Evolutionary conservation across 2,113 vertebrate genomes (phyloP).

Genomic region (Epinephelus fuscoguttatus): DNA sequence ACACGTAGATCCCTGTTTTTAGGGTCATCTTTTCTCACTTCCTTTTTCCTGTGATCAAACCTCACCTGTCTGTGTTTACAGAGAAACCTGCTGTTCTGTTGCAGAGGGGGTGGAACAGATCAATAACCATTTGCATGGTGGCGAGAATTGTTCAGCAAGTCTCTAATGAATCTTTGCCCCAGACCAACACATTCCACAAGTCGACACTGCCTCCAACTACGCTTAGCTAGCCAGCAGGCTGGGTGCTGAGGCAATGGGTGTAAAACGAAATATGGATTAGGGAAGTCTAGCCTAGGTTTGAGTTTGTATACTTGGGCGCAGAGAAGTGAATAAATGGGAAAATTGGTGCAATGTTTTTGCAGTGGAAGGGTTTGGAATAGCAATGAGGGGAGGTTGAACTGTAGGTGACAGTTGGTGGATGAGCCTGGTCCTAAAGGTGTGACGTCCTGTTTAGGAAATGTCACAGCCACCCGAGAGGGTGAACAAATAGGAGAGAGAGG

Average conservation of each 20-base stretch:
- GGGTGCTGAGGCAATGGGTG: conserved; percentile 57
- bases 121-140: conserved; percentile 79
- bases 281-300: conserved; percentile 21
- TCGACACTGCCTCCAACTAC: conserved; percentile 73
- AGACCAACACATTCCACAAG: conserved; percentile 85
- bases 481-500: conserved; percentile 57
- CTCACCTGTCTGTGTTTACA: conserved; percentile 77
- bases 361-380: conserved; percentile 65
- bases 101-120: conserved; percentile 64
- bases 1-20: conserved; percentile 34
- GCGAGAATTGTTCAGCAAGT: conserved; percentile 81
- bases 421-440: conserved; percentile 70
- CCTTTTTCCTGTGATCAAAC: conserved; percentile 45
- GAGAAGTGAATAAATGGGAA: conserved; percentile 47
- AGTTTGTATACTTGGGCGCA: conserved; percentile 38
- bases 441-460: conserved; percentile 85
- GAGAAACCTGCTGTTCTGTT: conserved; percentile 62
- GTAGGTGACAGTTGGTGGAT: conserved; percentile 70
- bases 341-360: conserved; percentile 68
- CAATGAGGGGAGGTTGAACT: conserved; percentile 61
- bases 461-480: conserved; percentile 78
- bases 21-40: conserved; percentile 33
- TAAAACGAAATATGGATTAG: conserved; percentile 60
- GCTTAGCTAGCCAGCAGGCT: conserved; percentile 63
- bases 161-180: conserved; percentile 86